These are phyloP conservation scores for Chunga burmeisteri DNA, from an alignment of 2,113 vertebrate species.

Conservation along the genomic window DNA sequence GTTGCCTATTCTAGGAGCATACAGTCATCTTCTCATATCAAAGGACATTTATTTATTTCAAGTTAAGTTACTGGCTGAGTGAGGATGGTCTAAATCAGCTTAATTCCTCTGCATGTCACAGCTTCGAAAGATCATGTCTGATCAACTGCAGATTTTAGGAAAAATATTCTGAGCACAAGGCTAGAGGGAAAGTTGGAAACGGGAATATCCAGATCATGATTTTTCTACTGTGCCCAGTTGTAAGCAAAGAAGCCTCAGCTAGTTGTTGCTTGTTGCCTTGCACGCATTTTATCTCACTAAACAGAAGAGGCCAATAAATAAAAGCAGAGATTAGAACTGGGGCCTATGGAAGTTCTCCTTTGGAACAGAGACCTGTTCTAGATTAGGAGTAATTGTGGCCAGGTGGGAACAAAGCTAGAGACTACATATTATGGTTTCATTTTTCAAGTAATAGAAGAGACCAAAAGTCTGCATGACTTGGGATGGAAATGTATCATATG, in stretches of 20 bases:
- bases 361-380: background rate
- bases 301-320: background rate
- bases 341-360: background rate
- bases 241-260: background rate
- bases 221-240: background rate
- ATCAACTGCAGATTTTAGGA: background rate
- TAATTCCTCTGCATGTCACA: background rate
- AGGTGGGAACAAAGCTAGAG: background rate
- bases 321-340: background rate
- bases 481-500: background rate
- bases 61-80: background rate
- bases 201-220: background rate
- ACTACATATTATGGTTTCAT: background rate
- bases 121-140: background rate
- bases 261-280: background rate
- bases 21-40: background rate
- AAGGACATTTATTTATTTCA: background rate
- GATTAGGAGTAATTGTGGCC: background rate
- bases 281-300: background rate
- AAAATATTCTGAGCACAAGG: background rate
- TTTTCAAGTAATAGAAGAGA: background rate
- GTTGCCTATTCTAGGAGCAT: background rate
- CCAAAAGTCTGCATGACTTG: background rate
- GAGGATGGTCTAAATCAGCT: background rate
- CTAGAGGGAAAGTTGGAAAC: background rate